Evolutionary conservation across 2,113 vertebrate species (phyloP), one percentile per base, ranked within the genome.

Genomic region (Rutilus rutilus): DNA sequence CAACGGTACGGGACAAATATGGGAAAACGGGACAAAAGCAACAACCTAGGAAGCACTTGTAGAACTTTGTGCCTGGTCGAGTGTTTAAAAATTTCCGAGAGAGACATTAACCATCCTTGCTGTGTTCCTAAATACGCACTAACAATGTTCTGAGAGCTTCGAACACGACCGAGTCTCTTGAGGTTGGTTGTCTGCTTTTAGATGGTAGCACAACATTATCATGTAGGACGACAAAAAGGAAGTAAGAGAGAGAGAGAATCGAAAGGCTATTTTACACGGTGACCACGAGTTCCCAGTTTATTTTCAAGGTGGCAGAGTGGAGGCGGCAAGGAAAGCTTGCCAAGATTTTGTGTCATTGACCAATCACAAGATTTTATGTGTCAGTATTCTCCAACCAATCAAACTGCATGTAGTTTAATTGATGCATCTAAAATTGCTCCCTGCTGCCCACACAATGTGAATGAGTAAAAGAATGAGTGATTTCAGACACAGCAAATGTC

Each of bases 121-220:
- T 5, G 42, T 65, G 36, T 60, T 73, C 36, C 33, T 54, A 71
- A 60, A 85, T 78, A 50, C 39, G 62, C 77, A 60, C 7, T 42
- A 80, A 50, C 33, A 45, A 15, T 57, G 73, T 50, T 76, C 57
- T 47, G 74, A 62, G 25, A 64, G 47, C 62, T 69, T 47, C 1
- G 52, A 65, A 69, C 54, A 36, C 23, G 25, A 33, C 11, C 14
- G 9, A 17, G 10, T 57, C 74, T 65, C 42, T 47, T 19, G 33
- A 60, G 62, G 12, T 71, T 33, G 67, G 59, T 45, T 52, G 85
- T 86, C 87, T 88, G 87, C 87, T 88, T 88, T 88, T 88, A 88
- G 87, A 88, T 86, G 85, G 69, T 69, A 78, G 59, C 67, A 78
- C 45, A 78, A 67, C 74, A 78, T 23, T 77, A 78, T 50, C 65